These are phyloP conservation scores for Trinorchestia longiramus DNA, from an alignment of 1,140 invertebrate species.

Conservation along the genomic window DNA sequence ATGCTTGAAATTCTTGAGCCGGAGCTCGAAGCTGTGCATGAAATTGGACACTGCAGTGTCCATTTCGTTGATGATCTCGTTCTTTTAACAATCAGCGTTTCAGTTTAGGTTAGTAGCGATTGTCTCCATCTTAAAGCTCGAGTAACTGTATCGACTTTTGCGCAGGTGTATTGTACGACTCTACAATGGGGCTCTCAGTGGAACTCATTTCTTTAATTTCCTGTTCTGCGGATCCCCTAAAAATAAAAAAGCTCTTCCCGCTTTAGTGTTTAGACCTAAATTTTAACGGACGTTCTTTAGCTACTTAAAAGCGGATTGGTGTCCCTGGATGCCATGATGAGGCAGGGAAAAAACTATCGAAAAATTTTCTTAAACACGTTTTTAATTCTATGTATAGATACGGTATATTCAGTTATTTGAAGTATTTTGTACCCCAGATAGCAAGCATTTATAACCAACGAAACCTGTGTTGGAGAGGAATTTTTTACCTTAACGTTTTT, in stretches of 20 bases:
- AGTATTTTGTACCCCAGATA: background rate
- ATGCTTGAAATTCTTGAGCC: background rate
- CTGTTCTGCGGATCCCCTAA: background rate
- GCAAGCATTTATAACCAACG: background rate
- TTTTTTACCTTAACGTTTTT: background rate
- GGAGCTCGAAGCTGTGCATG: background rate
- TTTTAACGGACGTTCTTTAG: background rate
- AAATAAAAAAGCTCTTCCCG: background rate
- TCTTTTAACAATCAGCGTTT: background rate
- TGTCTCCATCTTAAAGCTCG: background rate
- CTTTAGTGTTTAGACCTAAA: background rate
- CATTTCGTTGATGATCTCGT: background rate
- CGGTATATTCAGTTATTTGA: background rate
- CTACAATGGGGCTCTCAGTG: background rate
- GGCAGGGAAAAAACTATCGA: background rate
- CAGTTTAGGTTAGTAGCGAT: background rate
- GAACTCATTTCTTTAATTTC: slow-evolving; percentile 46
- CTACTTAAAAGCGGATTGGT: slow-evolving; percentile 20
- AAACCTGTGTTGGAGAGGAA: background rate
- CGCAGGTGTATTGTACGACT: background rate
- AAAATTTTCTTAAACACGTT: background rate
- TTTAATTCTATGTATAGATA: background rate
- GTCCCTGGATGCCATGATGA: background rate
- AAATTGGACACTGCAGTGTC: background rate
- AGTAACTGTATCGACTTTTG: background rate